Evolutionary conservation across 2,113 vertebrate genomes (phyloP).

Genomic region (Dasyornis broadbenti): DNA sequence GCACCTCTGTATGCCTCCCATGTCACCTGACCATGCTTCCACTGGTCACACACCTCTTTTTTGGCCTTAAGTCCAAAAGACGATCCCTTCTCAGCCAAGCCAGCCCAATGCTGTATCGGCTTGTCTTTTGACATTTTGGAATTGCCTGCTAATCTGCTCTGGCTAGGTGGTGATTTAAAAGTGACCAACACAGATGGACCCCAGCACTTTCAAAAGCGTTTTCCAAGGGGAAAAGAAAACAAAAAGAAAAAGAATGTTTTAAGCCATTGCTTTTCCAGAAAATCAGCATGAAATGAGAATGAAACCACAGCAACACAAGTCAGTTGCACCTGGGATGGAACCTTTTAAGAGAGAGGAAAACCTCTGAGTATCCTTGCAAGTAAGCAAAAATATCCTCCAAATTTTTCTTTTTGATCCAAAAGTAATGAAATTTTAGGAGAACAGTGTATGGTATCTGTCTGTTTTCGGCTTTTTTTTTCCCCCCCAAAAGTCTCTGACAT

Average conservation of each 20-base stretch:
- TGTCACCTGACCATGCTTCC: neutral
- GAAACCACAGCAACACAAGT: neutral
- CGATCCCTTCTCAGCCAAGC: neutral
- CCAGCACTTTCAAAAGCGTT: neutral
- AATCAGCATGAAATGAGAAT: neutral
- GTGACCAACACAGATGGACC: fast-evolving
- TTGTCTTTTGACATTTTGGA: neutral
- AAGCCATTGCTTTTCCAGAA: neutral
- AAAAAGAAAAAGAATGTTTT: neutral
- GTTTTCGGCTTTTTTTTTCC: neutral
- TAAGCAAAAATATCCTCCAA: neutral
- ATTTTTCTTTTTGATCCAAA: neutral
- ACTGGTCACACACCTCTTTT: neutral
- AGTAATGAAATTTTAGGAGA: neutral
- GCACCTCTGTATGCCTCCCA: neutral
- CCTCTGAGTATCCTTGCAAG: neutral
- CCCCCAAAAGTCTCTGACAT: neutral
- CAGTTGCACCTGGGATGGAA: neutral
- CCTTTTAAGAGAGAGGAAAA: neutral
- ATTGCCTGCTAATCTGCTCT: neutral
- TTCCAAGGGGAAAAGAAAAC: neutral
- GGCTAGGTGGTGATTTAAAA: neutral
- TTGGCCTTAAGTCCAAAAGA: neutral
- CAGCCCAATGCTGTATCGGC: neutral
- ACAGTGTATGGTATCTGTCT: neutral